These are phyloP conservation scores for Euthynnus affinis DNA, from an alignment of 2,797 vertebrate species.

Conservation along the genomic window DNA sequence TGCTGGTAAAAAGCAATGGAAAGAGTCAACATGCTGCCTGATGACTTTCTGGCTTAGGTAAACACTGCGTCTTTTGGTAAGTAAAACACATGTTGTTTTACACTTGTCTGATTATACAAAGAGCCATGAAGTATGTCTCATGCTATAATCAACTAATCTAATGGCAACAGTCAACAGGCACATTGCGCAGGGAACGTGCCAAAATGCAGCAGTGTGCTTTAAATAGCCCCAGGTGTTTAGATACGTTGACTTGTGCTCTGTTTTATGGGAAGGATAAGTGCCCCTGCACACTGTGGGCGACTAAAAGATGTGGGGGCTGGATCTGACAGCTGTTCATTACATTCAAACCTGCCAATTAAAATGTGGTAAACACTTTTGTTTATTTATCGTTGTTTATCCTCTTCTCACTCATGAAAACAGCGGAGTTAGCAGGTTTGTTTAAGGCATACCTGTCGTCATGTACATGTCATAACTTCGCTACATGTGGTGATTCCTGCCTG, in stretches of 20 bases:
- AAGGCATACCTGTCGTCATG: slow-evolving; percentile 47
- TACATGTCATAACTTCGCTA: slow-evolving; percentile 49
- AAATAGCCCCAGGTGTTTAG: slow-evolving; percentile 52
- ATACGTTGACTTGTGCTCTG: slow-evolving; percentile 33
- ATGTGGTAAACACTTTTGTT: slow-evolving; percentile 51
- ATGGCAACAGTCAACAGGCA: slow-evolving; percentile 43
- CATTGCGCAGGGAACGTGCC: slow-evolving; percentile 37
- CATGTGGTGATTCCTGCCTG: slow-evolving; percentile 59
- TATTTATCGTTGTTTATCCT: slow-evolving; percentile 51
- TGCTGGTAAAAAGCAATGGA: slow-evolving; percentile 37
- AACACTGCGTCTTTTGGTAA: slow-evolving; percentile 43
- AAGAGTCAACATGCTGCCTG: slow-evolving; percentile 44
- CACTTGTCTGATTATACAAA: slow-evolving; percentile 60
- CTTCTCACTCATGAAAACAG: slow-evolving; percentile 34
- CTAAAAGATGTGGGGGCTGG: slow-evolving; percentile 20
- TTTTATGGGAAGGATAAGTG: slow-evolving; percentile 55
- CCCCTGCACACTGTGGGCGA: slow-evolving; percentile 22
- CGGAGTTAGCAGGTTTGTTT: slow-evolving; percentile 41
- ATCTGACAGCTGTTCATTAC: slow-evolving; percentile 42
- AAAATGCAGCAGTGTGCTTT: slow-evolving; percentile 55
- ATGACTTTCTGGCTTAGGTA: slow-evolving; percentile 56
- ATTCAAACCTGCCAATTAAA: slow-evolving; percentile 51
- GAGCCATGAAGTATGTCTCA: slow-evolving; percentile 46
- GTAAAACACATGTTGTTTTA: slow-evolving; percentile 53
- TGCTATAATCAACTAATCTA: slow-evolving; percentile 63